Percentiles rank a stretch among this genome's conserved stretches.
Evolutionary conservation across 1,140 invertebrate species (phyloP).

Genomic region (Olivierus martensii): DNA sequence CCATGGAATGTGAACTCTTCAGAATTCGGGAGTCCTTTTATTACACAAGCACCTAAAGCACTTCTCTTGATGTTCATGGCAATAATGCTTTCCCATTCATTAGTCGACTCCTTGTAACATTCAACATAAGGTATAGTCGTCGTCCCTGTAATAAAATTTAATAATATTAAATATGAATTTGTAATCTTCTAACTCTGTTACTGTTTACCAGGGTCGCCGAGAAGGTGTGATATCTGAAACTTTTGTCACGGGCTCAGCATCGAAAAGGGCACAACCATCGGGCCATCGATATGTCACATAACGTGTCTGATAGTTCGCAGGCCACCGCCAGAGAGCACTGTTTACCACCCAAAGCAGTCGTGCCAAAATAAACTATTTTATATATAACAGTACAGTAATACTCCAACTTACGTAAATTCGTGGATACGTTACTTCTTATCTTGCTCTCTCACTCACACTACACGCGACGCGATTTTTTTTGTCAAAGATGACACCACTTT

Average conservation of each 20-base stretch:
- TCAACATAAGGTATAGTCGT: neutral
- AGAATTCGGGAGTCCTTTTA: neutral
- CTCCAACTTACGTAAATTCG: neutral
- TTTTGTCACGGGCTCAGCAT: too few species aligned
- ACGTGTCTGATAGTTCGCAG: too few species aligned
- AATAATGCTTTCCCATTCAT: neutral
- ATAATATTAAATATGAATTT: neutral
- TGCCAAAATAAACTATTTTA: too few species aligned
- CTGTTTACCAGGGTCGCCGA: neutral
- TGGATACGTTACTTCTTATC: too few species aligned
- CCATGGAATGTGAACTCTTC: too few species aligned
- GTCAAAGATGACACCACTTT: neutral
- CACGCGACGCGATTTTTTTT: neutral
- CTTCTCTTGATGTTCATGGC: neutral
- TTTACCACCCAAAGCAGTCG: too few species aligned
- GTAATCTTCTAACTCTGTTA: neutral
- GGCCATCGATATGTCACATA: too few species aligned
- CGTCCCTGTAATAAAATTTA: neutral
- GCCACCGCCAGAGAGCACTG: too few species aligned
- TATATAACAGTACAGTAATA: too few species aligned
- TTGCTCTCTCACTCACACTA: too few species aligned
- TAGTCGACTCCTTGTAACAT: neutral
- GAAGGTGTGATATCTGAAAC: too few species aligned
- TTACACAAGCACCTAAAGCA: neutral
- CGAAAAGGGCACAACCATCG: too few species aligned